phyloP scores from a whole-genome alignment of 2,113 vertebrate genomes.

The Talpa occidentalis region DNA sequence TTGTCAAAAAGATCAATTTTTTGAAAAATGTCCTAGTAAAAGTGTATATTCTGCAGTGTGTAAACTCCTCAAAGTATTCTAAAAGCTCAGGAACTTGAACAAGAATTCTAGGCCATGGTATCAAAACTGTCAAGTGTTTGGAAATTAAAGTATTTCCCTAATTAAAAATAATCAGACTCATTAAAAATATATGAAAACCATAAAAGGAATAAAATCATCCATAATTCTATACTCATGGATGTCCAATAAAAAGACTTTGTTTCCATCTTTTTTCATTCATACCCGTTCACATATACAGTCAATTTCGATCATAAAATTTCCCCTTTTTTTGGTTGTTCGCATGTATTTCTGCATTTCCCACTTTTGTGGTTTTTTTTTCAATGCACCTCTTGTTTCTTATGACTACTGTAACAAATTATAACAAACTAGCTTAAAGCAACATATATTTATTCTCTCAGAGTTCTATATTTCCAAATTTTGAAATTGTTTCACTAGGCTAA shows the following conservation, averaged over 20 bases:
- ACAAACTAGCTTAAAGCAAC: background rate
- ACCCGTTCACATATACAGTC: background rate
- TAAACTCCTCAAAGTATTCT: slow-evolving; percentile 28
- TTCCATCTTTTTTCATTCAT: background rate
- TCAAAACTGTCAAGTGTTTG: slow-evolving; percentile 6
- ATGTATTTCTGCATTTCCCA: background rate
- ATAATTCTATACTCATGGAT: background rate
- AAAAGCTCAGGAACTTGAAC: background rate
- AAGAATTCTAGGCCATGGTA: background rate
- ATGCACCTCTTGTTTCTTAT: background rate
- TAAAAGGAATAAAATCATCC: background rate
- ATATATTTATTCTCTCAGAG: background rate
- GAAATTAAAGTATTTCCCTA: background rate
- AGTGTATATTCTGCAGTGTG: slow-evolving; percentile 16
- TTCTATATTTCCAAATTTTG: background rate
- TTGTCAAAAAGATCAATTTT: slow-evolving; percentile 47
- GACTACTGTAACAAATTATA: background rate
- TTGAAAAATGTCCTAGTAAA: slow-evolving; percentile 11
- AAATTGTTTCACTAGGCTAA: background rate
- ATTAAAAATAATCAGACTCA: slow-evolving; percentile 28
- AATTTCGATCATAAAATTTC: background rate
- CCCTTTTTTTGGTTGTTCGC: background rate
- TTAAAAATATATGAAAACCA: background rate
- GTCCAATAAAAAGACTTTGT: background rate
- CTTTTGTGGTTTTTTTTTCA: slow-evolving; percentile 21